Base-by-base conservation (phyloP, 2,888 invertebrate species). In the Cataglyphis rosenhaueri region DNA sequence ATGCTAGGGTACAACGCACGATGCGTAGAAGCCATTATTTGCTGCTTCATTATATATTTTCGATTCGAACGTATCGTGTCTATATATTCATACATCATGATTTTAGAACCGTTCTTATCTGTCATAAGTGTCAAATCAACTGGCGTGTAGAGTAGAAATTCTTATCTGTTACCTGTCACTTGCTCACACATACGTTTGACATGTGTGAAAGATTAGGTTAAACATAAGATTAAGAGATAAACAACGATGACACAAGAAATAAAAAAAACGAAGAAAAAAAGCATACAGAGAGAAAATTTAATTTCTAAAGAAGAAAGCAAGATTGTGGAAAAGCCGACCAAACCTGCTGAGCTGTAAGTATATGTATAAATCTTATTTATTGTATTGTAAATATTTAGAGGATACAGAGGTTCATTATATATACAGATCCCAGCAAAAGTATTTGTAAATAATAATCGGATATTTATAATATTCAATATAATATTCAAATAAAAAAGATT, bases 171-270 rank as follows among this genome's bases (percentile, higher is more conserved):
- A 29, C 29, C 35, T 35, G 6, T 35, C 35, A 35, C 35, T 35
- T 35, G 35, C 35, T 35, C 4, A 15, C 15, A 44, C 3, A 12
- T 44, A 44, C 18, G 25, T 3, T n/a, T 73, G 44, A 44, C 44
- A 21, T 35, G 74, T 48, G 6, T 57, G 5, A 25, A 6, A 21
- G 29, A 3, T 75, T 52, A 21, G 6, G 35, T 25, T 64, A n/a
- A 78, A 73, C 3, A 32, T n/a, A 44, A 68, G 32, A n/a, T 57
- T 25, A 35, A 21, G 29, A 44, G 10, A 18, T 76, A n/a, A 66
- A 64, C 38, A 32, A 29, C 9, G 32, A 94, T 93, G 93, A 86
- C 90, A 52, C 91, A 92, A 25, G 91, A 92, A 32, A 81, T 82
- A 12, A 90, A 88, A 61, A 92, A 91, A 73, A 83, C 25, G 0